Percentiles rank a stretch among this genome's conserved stretches.
These are phyloP conservation scores for Barypeithes pellucidus DNA, from an alignment of 2,888 invertebrate genomes.

Conservation along the genomic window DNA sequence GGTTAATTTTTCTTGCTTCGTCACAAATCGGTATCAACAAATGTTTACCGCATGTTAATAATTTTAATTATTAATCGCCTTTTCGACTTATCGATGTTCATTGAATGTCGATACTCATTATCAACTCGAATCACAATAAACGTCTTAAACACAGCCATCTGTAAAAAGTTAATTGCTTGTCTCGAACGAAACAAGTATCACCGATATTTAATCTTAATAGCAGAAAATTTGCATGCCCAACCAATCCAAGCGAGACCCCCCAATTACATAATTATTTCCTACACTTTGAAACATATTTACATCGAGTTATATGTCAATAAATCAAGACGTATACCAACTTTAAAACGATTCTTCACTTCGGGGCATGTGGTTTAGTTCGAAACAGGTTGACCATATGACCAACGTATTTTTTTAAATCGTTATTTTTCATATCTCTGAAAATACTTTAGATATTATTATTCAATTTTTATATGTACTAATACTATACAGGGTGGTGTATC, in stretches of 20 bases:
- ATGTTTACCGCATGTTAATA: too few relatives aligned
- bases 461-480: too few relatives aligned
- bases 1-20: too few relatives aligned
- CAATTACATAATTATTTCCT: conserved; percentile 17
- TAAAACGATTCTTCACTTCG: neutral
- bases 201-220: conserved; percentile 13
- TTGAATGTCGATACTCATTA: neutral
- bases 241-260: conserved; percentile 1
- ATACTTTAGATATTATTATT: too few relatives aligned
- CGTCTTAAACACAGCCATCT: neutral
- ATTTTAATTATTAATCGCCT: too few relatives aligned
- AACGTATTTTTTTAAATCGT: neutral
- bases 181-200: neutral
- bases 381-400: conserved; percentile 12
- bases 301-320: conserved; percentile 21
- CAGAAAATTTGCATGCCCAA: conserved; percentile 7
- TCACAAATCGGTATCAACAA: too few relatives aligned
- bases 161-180: conserved; percentile 4
- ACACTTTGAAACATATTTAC: conserved; percentile 22
- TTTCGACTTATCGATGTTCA: too few relatives aligned
- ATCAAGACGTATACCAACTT: conserved; percentile 1
- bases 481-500: too few relatives aligned
- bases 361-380: neutral
- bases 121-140: neutral
- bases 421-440: too few relatives aligned